Percentiles rank a stretch among this genome's conserved stretches.
phyloP scores from a whole-genome alignment of 2,888 invertebrate species.

The Machimus rusticus region DNA sequence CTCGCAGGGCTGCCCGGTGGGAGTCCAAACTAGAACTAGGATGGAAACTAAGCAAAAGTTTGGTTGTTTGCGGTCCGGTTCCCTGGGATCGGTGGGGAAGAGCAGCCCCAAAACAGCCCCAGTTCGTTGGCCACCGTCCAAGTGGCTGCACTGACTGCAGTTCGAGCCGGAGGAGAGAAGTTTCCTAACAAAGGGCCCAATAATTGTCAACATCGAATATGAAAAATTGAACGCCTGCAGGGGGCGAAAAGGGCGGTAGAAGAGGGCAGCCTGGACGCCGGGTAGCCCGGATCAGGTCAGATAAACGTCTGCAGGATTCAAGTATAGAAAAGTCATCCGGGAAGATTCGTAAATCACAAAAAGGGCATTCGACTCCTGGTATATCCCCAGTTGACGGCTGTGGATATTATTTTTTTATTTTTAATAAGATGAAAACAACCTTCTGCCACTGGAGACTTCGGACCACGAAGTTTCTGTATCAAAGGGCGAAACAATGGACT shows the following conservation, averaged over 20 bases:
- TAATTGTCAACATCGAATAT: constrained; percentile 27
- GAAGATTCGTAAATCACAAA: not conserved
- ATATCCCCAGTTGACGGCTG: not conserved
- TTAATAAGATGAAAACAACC: constrained; percentile 1
- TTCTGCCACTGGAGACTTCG: not conserved
- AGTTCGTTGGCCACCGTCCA: not conserved
- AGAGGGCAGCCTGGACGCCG: not conserved
- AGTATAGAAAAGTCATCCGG: not conserved
- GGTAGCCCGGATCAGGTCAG: not conserved
- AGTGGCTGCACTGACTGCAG: not conserved
- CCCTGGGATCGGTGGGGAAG: not conserved
- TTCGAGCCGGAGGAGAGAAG: not conserved
- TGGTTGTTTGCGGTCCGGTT: constrained; percentile 5
- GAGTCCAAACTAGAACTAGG: not conserved
- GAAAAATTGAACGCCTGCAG: not conserved
- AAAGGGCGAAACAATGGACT: not conserved
- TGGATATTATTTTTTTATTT: not conserved
- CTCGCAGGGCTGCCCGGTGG: not conserved
- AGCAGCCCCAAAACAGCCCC: not conserved
- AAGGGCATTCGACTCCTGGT: not conserved
- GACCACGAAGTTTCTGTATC: not conserved
- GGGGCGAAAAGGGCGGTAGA: not conserved
- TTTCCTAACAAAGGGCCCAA: not conserved
- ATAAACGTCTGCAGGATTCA: not conserved
- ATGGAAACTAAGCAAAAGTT: not conserved